These are phyloP conservation scores for Diarsia dahlii DNA, from an alignment of 2,888 invertebrate genomes.

Conservation along the genomic window DNA sequence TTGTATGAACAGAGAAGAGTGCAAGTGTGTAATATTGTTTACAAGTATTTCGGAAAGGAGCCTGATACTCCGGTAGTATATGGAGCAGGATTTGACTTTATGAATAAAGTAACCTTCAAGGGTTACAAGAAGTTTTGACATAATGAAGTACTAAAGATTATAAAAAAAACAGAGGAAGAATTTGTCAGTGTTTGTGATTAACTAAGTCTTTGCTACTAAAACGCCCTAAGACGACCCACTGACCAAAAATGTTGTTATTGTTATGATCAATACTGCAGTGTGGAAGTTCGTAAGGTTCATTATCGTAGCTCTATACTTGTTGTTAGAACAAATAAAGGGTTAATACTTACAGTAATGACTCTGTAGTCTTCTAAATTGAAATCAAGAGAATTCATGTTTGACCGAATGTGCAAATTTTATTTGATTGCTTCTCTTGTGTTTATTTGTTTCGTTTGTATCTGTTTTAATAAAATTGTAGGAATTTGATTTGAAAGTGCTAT, in stretches of 20 bases:
- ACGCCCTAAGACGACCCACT: no score
- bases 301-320: no score
- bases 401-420: neutral
- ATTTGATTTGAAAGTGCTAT: slow-evolving; percentile 29
- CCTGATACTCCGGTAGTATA: no score
- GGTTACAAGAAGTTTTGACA: slow-evolving; percentile 9
- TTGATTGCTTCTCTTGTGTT: neutral
- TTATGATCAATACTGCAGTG: no score
- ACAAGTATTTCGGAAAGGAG: no score
- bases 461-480: neutral
- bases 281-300: no score
- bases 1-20: no score
- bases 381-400: slow-evolving; percentile 46
- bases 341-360: slow-evolving; percentile 68
- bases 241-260: no score
- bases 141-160: slow-evolving; percentile 8
- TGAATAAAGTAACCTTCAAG: neutral
- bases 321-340: no score
- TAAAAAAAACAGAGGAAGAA: slow-evolving; percentile 11
- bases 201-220: neutral
- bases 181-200: slow-evolving; percentile 8
- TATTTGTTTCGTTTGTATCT: slow-evolving; percentile 4
- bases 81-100: no score
- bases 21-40: no score
- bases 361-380: slow-evolving; percentile 62